phyloP scores from a whole-genome alignment of 2,113 vertebrate genomes.

The Archilochus colubris region DNA sequence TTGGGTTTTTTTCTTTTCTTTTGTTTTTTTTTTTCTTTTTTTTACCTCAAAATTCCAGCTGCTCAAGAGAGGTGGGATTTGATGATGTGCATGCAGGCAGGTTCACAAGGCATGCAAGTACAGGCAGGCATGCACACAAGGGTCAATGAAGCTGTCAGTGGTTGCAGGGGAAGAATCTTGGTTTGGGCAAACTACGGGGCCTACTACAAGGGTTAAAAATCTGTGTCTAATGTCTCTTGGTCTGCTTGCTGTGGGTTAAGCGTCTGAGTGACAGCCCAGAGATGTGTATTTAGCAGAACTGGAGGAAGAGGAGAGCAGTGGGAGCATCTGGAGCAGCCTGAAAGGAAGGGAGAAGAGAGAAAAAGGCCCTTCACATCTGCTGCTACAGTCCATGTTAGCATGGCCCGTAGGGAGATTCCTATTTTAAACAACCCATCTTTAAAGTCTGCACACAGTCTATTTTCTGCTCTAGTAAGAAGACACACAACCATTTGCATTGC shows the following conservation, averaged over 20 bases:
- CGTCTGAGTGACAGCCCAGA: neutral
- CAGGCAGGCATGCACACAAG: neutral
- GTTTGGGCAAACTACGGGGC: neutral
- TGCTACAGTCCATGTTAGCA: neutral
- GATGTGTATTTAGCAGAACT: neutral
- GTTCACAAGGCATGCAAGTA: no score
- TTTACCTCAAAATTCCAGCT: neutral
- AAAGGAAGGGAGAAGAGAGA: neutral
- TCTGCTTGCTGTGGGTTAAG: neutral
- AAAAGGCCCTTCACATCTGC: neutral
- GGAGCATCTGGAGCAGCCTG: neutral
- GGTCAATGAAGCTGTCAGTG: neutral
- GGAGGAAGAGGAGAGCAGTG: neutral
- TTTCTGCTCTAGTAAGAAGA: constrained; percentile 31
- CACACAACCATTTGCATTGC: neutral
- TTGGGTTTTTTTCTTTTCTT: neutral
- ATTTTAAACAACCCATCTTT: neutral
- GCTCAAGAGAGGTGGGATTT: neutral
- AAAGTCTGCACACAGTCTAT: neutral
- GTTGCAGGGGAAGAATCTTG: neutral
- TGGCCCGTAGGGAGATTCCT: neutral
- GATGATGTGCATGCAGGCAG: neutral
- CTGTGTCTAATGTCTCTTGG: neutral
- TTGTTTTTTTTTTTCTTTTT: neutral
- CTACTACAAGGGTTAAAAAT: neutral